A percentile compares a stretch with the other conserved stretches of the same genome.
These are phyloP conservation scores for Oryzias celebensis DNA, from an alignment of 2,113 vertebrate genomes.

Conservation along the genomic window DNA sequence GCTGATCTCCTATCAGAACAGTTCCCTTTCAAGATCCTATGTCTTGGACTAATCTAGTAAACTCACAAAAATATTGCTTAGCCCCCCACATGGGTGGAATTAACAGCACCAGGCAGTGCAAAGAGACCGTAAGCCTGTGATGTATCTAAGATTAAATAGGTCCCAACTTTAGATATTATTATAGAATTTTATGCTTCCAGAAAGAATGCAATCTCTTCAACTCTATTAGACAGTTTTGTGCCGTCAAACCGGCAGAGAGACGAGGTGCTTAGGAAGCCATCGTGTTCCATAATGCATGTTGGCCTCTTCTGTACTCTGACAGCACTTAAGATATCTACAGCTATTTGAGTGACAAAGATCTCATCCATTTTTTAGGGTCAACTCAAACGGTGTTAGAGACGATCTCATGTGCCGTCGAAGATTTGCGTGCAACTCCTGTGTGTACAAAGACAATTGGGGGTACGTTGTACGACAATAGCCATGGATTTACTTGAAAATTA, in stretches of 20 bases:
- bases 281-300: slow-evolving; percentile 75
- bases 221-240: slow-evolving; percentile 69
- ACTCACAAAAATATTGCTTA: slow-evolving; percentile 72
- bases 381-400: slow-evolving; percentile 61
- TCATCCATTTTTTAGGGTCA: slow-evolving; percentile 80
- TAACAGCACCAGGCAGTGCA: slow-evolving; percentile 64
- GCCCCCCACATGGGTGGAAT: slow-evolving; percentile 72
- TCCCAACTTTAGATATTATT: slow-evolving; percentile 74
- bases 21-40: slow-evolving; percentile 68
- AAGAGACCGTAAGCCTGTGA: slow-evolving; percentile 62
- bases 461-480: slow-evolving; percentile 73
- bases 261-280: slow-evolving; percentile 59
- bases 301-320: slow-evolving; percentile 72
- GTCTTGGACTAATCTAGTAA: slow-evolving; percentile 75
- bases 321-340: slow-evolving; percentile 77
- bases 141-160: slow-evolving; percentile 79
- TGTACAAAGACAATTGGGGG: slow-evolving; percentile 66
- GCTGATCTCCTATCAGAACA: slow-evolving; percentile 71
- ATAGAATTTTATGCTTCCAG: slow-evolving; percentile 60
- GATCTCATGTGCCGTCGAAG: slow-evolving; percentile 36
- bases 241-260: slow-evolving; percentile 48
- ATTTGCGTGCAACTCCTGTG: slow-evolving; percentile 3
- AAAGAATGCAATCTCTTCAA: slow-evolving; percentile 66
- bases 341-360: slow-evolving; percentile 81
- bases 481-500: slow-evolving; percentile 73